These are phyloP conservation scores for Scaptomyza graminum DNA, from an alignment of 1,140 invertebrate species.

Conservation along the genomic window DNA sequence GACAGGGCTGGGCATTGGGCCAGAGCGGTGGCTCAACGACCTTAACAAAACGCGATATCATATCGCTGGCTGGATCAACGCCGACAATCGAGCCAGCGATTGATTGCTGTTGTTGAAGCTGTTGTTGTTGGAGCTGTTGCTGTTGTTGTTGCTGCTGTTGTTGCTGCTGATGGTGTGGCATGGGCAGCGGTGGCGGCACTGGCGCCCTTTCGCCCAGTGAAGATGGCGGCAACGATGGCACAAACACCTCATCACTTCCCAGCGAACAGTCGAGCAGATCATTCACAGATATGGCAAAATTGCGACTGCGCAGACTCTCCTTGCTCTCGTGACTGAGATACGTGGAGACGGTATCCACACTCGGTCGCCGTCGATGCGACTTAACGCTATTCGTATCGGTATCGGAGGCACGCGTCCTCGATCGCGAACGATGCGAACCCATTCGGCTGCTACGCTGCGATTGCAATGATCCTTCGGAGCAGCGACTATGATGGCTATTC, in stretches of 20 bases:
- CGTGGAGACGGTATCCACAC: slow-evolving; percentile 93
- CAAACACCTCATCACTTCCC: slow-evolving; percentile 88
- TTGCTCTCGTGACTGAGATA: slow-evolving; percentile 93
- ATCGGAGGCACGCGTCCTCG: slow-evolving; percentile 84
- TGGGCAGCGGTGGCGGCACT: slow-evolving; percentile 69
- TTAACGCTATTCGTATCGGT: slow-evolving; percentile 89
- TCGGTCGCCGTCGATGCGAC: slow-evolving; percentile 89
- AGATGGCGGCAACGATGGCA: slow-evolving; percentile 80
- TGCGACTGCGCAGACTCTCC: slow-evolving; percentile 84
- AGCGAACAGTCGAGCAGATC: slow-evolving; percentile 90
- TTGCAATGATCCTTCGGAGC: slow-evolving; percentile 78
- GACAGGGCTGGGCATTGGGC: slow-evolving; percentile 87
- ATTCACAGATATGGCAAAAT: slow-evolving; percentile 85
- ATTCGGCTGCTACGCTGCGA: slow-evolving; percentile 83
- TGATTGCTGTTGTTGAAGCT: slow-evolving; percentile 66
- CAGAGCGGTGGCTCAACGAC: slow-evolving; percentile 88
- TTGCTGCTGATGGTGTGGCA: slow-evolving; percentile 60
- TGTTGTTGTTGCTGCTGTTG: slow-evolving; percentile 53
- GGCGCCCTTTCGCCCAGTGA: slow-evolving; percentile 74
- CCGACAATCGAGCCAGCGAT: slow-evolving; percentile 84
- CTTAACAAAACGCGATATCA: slow-evolving; percentile 90
- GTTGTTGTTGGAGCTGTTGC: slow-evolving; percentile 48
- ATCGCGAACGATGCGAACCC: slow-evolving; percentile 78
- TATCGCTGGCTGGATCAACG: slow-evolving; percentile 88
- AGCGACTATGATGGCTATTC: slow-evolving; percentile 82